Conservation (phyloP, 1,140 invertebrate genomes). For the Popillia japonica region DNA sequence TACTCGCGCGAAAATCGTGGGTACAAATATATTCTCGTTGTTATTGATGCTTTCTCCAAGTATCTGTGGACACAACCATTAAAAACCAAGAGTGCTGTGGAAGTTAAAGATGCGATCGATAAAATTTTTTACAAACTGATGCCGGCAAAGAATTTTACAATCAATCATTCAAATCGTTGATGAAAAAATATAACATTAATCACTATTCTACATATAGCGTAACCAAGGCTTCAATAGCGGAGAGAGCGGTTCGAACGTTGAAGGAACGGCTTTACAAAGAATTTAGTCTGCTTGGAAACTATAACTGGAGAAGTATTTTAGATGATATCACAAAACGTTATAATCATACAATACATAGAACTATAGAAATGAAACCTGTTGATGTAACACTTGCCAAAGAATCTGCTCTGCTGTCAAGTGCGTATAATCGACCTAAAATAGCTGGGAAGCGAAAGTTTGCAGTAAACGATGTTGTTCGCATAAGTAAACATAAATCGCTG, state of each 20-base stretch:
- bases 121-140: conserved; percentile 61
- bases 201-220: conserved; percentile 60
- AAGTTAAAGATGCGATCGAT: conserved; percentile 53
- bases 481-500: no score
- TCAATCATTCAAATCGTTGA: conserved; percentile 53
- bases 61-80: conserved; percentile 60
- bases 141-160: conserved; percentile 60
- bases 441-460: conserved; percentile 47
- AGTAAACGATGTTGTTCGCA: conserved; percentile 47
- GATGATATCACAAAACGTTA: conserved; percentile 58
- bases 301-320: conserved; percentile 60
- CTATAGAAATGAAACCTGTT: conserved; percentile 58
- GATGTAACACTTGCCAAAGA: conserved; percentile 53
- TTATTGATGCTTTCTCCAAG: conserved; percentile 63
- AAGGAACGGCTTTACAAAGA: conserved; percentile 61
- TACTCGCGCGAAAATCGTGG: conserved; percentile 58
- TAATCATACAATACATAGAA: conserved; percentile 61
- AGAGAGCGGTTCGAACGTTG: conserved; percentile 62
- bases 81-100: conserved; percentile 60
- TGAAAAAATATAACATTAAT: conserved; percentile 59
- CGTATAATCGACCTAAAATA: conserved; percentile 44
- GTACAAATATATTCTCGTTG: conserved; percentile 61
- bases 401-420: conserved; percentile 36
- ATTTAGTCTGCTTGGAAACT: conserved; percentile 59
- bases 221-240: conserved; percentile 62